Percentiles rank a stretch among this genome's conserved stretches.
phyloP scores from a whole-genome alignment of 2,113 vertebrate species.

The Axis porcinus region DNA sequence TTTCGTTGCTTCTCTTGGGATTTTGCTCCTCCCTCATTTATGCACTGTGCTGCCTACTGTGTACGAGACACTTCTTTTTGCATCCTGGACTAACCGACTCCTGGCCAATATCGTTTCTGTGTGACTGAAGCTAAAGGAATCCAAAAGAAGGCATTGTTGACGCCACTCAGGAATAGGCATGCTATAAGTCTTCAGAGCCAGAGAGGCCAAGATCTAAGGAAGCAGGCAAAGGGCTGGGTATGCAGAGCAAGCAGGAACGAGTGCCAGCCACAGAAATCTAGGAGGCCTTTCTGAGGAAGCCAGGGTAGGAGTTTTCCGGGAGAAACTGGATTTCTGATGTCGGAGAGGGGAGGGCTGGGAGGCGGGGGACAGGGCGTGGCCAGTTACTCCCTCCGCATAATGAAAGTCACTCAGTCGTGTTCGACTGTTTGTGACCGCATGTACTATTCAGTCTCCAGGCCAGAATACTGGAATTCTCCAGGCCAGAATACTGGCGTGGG shows the following conservation, averaged over 20 bases:
- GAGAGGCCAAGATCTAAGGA: neutral
- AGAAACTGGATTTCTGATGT: neutral
- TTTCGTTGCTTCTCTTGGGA: neutral
- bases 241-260: fast-evolving
- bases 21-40: neutral
- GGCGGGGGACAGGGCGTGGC: neutral
- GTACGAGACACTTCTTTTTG: neutral
- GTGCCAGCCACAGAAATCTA: neutral
- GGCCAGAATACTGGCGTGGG: neutral
- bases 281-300: neutral
- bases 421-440: neutral
- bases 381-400: neutral
- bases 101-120: neutral
- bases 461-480: neutral
- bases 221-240: neutral
- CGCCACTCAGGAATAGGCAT: neutral
- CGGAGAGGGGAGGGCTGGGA: fast-evolving
- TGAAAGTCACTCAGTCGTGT: neutral
- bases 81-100: neutral
- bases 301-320: neutral
- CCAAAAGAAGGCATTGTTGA: neutral
- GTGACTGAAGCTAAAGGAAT: neutral
- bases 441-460: neutral
- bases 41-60: neutral
- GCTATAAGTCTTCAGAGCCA: neutral